Evolutionary conservation across 2,113 vertebrate species (phyloP), one percentile per base, ranked within the genome.

Genomic region (Suricata suricatta): DNA sequence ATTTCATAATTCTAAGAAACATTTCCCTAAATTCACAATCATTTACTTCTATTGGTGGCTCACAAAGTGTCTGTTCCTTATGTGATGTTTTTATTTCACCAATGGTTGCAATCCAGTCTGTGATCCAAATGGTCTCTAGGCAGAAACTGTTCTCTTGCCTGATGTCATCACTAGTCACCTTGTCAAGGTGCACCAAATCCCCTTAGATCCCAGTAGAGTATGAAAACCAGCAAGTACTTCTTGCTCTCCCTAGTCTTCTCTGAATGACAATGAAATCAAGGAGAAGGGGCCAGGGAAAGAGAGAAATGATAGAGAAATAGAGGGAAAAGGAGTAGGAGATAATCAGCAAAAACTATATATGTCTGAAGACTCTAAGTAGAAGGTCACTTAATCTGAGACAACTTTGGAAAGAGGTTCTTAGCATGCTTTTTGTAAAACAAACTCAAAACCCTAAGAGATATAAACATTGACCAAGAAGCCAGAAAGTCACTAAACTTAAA

Each of bases 401-500:
- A 88, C 71, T 84, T 91, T 17, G n/a, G 31, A 33, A 89, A 90
- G 63, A 57, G 15, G 17, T 69, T 93, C 52, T 88, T 15, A 74
- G 57, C 33, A 68, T 86, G 4, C 11, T 94, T 88, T 76, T 47
- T 83, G 76, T 12, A 94, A 52, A 94, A 90, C 29, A 57, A 69
- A 93, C 12, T 84, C 21, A 81, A 89, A 93, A 76, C 14, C 16
- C 29, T 74, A 52, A 76, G 31, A 84, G 12, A 66, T 25, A 50
- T 2, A 63, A 74, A 47, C 60, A 92, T 38, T 93, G 71, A 76
- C 64, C 29, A 86, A 72, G 38, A 90, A 94, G 35, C 68, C 4
- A 69, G 54, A 29, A 94, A 90, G 63, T 89, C 57, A 76, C 79
- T 76, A 76, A 90, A 64, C 21, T 79, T 91, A 76, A 83, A 82